A percentile compares a stretch with the other conserved stretches of the same genome.
Evolutionary conservation across 2,888 invertebrate species (phyloP).

Genomic region (Gymnoscelis rufifasciata): DNA sequence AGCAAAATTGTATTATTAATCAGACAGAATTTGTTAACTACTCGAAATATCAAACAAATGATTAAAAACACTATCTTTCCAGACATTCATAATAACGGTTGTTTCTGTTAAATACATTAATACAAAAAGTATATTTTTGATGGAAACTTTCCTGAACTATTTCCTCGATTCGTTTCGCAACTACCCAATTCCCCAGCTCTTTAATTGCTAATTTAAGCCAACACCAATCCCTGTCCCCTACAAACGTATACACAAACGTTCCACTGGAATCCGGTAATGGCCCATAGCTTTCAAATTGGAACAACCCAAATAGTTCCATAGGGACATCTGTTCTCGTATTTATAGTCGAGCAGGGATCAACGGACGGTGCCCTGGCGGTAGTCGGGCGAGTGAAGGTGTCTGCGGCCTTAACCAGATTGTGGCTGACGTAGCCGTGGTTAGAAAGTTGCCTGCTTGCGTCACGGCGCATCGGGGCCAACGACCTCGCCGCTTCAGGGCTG

Average conservation of each 20-base stretch:
- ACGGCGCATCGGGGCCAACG: slow-evolving; percentile 63
- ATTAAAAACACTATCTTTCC: too few relatives aligned
- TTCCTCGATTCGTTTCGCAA: neutral
- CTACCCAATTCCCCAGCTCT: too few relatives aligned
- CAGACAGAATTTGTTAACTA: too few relatives aligned
- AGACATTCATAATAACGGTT: too few relatives aligned
- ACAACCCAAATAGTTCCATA: slow-evolving; percentile 6
- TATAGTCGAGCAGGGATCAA: slow-evolving; percentile 35
- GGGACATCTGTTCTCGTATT: slow-evolving; percentile 24
- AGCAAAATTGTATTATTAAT: too few relatives aligned
- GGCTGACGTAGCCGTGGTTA: slow-evolving; percentile 69
- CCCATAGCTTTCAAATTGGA: neutral
- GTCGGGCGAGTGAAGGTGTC: slow-evolving; percentile 42
- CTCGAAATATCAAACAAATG: too few relatives aligned
- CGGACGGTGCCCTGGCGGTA: slow-evolving; percentile 28
- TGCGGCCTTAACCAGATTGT: slow-evolving; percentile 66
- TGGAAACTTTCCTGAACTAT: too few relatives aligned
- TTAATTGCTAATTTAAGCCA: too few relatives aligned
- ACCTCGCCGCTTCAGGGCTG: slow-evolving; percentile 43
- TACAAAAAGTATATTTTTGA: too few relatives aligned
- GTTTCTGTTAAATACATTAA: too few relatives aligned
- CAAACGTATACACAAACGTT: neutral
- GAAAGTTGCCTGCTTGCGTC: slow-evolving; percentile 77
- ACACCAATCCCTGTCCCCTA: neutral
- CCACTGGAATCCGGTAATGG: neutral